Base-by-base conservation (phyloP, 2,888 invertebrate species). In the Eilema sororculum region DNA sequence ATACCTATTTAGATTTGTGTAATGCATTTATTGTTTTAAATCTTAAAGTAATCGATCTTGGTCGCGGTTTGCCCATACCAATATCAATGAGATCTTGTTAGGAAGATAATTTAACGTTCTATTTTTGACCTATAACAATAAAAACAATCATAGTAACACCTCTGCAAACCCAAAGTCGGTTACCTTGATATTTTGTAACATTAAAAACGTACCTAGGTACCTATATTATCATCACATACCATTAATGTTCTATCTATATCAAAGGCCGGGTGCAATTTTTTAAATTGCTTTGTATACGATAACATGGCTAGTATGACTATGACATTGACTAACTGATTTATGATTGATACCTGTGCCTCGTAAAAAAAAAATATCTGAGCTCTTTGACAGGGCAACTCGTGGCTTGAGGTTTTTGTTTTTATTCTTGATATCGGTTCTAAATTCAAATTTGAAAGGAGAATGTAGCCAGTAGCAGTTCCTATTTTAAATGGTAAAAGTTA, bases 221-320 rank as follows among this genome's bases (percentile, higher is more conserved):
- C 33, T 33, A 33, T 8, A 28, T n/a, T 3, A 37, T 37, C 10
- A 1, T 13, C 5, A 16, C 41, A 13, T 41, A 41, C 41, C 41
- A 41, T 41, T 41, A 41, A 4, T 41, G n/a, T 52, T 52, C 52
- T 9, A 52, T 52, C 52, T 9, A 52, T 33, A 59, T 61, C 65
- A 69, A 37, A 58, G 61, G 66, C 61, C 20, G 25, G 13, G 13
- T 4, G 65, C 65, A 70, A 41, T 78, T 78, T 69, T 75, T 68
- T 68, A 24, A 71, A 64, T 69, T 69, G 70, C 58, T 52, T 66
- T 46, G 33, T 10, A 12, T 22, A 58, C 58, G 24, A 58, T 65
- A 68, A 1, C 67, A 20, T 41, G 16, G 16, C 16, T 41, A 16
- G 16, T 16, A 41, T 25, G 22, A 28, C 37, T 37, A 56, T 33